Conservation (phyloP, 2,888 invertebrate genomes). For the Priocnemis perturbator region DNA sequence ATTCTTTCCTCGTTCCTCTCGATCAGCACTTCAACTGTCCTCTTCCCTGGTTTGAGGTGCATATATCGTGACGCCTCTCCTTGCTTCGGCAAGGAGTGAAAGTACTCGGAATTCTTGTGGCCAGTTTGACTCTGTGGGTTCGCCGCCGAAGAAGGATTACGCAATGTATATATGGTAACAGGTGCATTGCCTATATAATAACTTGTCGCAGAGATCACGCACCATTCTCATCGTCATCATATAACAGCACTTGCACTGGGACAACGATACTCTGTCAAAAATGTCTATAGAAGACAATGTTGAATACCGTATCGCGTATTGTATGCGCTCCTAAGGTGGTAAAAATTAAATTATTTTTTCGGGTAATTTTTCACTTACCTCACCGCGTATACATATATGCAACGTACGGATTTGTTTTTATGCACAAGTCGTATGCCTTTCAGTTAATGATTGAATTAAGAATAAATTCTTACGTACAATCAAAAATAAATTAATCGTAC, state of each 20-base stretch:
- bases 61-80: constrained; percentile 48
- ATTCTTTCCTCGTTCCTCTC: not conserved
- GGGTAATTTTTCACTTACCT: too few species aligned
- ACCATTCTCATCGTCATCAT: constrained; percentile 34
- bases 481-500: too few species aligned
- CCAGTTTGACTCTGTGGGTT: constrained; percentile 52
- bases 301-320: too few species aligned
- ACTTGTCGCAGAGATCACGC: constrained; percentile 42
- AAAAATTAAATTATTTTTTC: too few species aligned
- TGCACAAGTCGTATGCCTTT: too few species aligned
- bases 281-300: not conserved
- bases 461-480: too few species aligned
- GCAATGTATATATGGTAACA: constrained; percentile 61
- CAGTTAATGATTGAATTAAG: too few species aligned
- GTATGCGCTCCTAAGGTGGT: too few species aligned
- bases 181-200: constrained; percentile 60
- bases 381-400: too few species aligned
- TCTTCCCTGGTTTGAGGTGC: constrained; percentile 15
- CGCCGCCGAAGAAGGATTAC: constrained; percentile 46
- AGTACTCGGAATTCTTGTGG: constrained; percentile 69
- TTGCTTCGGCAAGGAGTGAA: constrained; percentile 63
- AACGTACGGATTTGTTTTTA: too few species aligned
- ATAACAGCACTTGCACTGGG: constrained; percentile 7
- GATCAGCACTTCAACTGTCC: constrained; percentile 4
- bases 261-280: constrained; percentile 16